Percentiles rank a stretch among this genome's conserved stretches.
Conservation (phyloP, 2,888 invertebrate species). For the Pyralis farinalis region DNA sequence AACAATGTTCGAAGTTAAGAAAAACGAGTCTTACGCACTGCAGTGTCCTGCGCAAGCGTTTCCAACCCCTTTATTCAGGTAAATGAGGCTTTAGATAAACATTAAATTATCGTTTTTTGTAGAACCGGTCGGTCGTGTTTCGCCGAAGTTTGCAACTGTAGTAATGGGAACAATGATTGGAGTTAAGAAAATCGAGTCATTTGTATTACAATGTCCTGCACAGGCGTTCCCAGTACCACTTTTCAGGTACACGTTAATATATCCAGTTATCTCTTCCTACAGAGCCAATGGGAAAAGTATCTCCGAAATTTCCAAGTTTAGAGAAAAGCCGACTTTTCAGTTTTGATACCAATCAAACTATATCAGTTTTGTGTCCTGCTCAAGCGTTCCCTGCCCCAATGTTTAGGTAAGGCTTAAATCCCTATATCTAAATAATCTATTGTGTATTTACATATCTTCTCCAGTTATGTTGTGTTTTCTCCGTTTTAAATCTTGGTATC, state of each 20-base stretch:
- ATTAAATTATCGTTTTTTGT: constrained; percentile 35
- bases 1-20: constrained; percentile 78
- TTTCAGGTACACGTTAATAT: constrained; percentile 69
- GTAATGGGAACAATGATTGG: constrained; percentile 83
- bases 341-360: constrained; percentile 57
- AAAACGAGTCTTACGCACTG: constrained; percentile 66
- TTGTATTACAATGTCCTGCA: constrained; percentile 83
- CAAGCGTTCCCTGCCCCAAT: constrained; percentile 87
- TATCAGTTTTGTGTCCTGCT: constrained; percentile 83
- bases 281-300: constrained; percentile 85
- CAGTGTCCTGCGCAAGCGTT: constrained; percentile 87
- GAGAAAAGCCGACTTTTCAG: constrained; percentile 66
- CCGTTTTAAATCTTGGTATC: too few relatives aligned
- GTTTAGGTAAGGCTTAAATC: constrained; percentile 84
- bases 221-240: constrained; percentile 85
- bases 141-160: constrained; percentile 84
- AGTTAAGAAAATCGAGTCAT: constrained; percentile 62
- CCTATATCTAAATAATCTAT: too few relatives aligned
- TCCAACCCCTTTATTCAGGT: constrained; percentile 80
- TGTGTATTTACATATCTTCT: too few relatives aligned
- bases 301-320: constrained; percentile 81
- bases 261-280: constrained; percentile 32
- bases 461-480: too few relatives aligned
- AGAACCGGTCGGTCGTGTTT: constrained; percentile 86
- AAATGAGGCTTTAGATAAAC: constrained; percentile 31